These are phyloP conservation scores for Synanceia verrucosa DNA, from an alignment of 2,797 vertebrate species.

Conservation along the genomic window DNA sequence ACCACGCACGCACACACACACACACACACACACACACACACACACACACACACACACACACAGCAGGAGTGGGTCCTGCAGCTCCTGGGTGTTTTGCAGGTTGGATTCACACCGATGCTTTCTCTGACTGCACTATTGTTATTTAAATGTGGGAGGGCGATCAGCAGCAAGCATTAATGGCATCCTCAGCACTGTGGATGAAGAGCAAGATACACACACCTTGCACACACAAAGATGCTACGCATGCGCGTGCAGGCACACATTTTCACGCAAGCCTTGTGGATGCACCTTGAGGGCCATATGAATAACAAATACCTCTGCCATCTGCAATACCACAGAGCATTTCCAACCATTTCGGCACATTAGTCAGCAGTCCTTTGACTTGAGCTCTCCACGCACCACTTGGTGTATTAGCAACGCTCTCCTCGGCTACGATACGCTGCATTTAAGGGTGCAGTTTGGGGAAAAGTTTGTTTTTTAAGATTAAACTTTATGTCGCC, in stretches of 20 bases:
- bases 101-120: conserved; percentile 80
- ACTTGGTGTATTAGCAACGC: conserved; percentile 61
- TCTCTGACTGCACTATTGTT: conserved; percentile 79
- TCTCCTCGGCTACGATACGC: conserved; percentile 24
- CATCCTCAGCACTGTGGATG: conserved; percentile 75
- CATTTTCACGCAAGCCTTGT: conserved; percentile 65
- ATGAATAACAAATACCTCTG: conserved; percentile 81
- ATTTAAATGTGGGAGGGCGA: conserved; percentile 82
- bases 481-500: conserved; percentile 69
- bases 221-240: conserved; percentile 39
- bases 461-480: conserved; percentile 64
- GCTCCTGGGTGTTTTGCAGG: conserved; percentile 74
- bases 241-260: conserved; percentile 48
- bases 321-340: conserved; percentile 72
- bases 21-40: conserved; percentile 22
- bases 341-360: conserved; percentile 74
- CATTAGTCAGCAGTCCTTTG: conserved; percentile 79
- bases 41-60: conserved; percentile 27
- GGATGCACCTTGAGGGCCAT: conserved; percentile 78
- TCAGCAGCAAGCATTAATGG: conserved; percentile 82
- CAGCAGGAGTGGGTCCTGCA: conserved; percentile 49
- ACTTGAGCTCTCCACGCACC: conserved; percentile 62
- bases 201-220: conserved; percentile 55
- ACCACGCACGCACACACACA: conserved; percentile 7
- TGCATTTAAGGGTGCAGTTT: conserved; percentile 37